Conservation (phyloP, 2,888 invertebrate species). For the Xiphydria camelus region DNA sequence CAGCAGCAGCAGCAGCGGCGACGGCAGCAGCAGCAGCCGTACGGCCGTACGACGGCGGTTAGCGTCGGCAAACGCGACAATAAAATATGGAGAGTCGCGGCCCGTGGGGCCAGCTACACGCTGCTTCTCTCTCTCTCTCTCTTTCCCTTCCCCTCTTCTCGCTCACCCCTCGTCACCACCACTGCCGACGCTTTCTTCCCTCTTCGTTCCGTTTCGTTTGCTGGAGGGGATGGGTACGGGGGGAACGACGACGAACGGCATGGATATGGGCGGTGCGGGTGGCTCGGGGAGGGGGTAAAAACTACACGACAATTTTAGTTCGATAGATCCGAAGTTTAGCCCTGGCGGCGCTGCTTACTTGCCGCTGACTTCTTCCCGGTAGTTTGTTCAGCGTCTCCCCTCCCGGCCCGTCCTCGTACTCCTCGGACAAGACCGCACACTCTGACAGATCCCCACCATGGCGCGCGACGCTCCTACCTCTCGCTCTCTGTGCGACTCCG, state of each 20-base stretch:
- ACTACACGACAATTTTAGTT: constrained; percentile 57
- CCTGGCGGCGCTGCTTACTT: constrained; percentile 54
- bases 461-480: too few species aligned
- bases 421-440: constrained; percentile 52
- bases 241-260: constrained; percentile 18
- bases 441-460: constrained; percentile 57
- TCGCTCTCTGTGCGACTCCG: too few species aligned
- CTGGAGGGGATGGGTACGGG: constrained; percentile 10
- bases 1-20: too few species aligned
- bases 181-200: constrained; percentile 11
- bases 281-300: constrained; percentile 37
- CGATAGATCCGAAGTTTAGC: constrained; percentile 56
- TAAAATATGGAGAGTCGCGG: constrained; percentile 51
- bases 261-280: constrained; percentile 20
- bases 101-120: constrained; percentile 37
- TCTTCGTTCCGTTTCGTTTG: constrained; percentile 4
- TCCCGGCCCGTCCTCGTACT: constrained; percentile 58
- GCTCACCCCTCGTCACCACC: constrained; percentile 13
- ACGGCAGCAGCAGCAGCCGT: too few species aligned
- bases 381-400: constrained; percentile 48
- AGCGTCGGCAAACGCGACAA: constrained; percentile 54
- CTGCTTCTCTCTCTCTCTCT: constrained; percentile 22
- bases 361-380: constrained; percentile 56
- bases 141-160: constrained; percentile 24
- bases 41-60: constrained; percentile 28